Evolutionary conservation across 2,113 vertebrate genomes (phyloP).

Genomic region (Acinonyx jubatus): DNA sequence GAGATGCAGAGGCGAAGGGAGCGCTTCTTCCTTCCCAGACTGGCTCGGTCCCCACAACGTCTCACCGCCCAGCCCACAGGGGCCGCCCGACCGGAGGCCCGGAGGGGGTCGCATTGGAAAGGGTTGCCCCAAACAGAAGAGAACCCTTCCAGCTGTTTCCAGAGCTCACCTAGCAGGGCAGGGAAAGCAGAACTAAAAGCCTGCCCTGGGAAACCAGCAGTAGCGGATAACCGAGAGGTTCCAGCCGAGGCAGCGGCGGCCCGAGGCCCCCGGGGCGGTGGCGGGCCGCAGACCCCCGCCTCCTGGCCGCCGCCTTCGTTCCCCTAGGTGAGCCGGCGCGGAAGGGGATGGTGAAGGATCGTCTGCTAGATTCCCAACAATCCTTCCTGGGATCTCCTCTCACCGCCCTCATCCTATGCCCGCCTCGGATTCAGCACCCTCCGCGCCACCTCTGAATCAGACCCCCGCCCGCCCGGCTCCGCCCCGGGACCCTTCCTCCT

Average conservation of each 20-base stretch:
- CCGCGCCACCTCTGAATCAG: not conserved
- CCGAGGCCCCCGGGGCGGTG: not conserved
- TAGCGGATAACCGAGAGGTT: not conserved
- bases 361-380: not conserved
- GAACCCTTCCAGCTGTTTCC: not conserved
- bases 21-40: not conserved
- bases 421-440: not conserved
- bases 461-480: not conserved
- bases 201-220: not conserved
- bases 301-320: not conserved
- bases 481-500: slow-evolving; percentile 21
- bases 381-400: not conserved
- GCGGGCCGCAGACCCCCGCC: slow-evolving; percentile 50
- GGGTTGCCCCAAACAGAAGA: not conserved
- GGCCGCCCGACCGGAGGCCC: not conserved
- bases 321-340: not conserved
- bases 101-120: not conserved
- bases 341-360: not conserved
- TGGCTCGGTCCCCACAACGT: not conserved
- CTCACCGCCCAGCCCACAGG: not conserved
- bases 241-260: not conserved
- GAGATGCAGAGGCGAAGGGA: not conserved
- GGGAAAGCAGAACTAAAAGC: not conserved
- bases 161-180: not conserved
- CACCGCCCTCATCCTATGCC: not conserved